phyloP scores from a whole-genome alignment of 1,140 invertebrate species.

The Diachasma alloeum region DNA sequence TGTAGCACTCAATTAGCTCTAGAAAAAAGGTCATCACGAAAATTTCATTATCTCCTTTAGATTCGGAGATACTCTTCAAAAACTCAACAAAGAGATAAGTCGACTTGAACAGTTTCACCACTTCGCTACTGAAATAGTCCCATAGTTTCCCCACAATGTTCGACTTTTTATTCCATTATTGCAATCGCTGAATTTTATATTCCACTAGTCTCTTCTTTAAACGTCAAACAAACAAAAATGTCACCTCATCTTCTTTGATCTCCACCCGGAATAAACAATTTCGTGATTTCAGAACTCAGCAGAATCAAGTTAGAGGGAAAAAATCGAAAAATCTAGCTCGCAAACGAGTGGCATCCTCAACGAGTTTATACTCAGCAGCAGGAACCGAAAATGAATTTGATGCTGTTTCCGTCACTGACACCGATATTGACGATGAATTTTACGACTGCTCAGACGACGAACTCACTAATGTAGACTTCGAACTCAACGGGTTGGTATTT shows the following conservation, averaged over 20 bases:
- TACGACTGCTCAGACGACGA: slow-evolving; percentile 63
- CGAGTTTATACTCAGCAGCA: slow-evolving; percentile 41
- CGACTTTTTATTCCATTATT: not conserved
- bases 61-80: too few relatives aligned
- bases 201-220: too few relatives aligned
- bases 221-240: too few relatives aligned
- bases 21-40: too few relatives aligned
- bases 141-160: not conserved
- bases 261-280: not conserved
- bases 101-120: too few relatives aligned
- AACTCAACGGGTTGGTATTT: slow-evolving; percentile 49
- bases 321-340: slow-evolving; percentile 39
- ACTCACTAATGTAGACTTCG: slow-evolving; percentile 43
- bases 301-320: slow-evolving; percentile 45
- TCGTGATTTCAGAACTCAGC: slow-evolving; percentile 27
- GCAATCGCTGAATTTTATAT: too few relatives aligned
- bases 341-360: slow-evolving; percentile 43
- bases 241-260: not conserved
- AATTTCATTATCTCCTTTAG: too few relatives aligned
- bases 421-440: slow-evolving; percentile 62
- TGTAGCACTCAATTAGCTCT: too few relatives aligned
- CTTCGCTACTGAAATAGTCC: too few relatives aligned
- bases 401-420: slow-evolving; percentile 54
- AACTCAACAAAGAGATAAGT: too few relatives aligned
- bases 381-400: slow-evolving; percentile 58